A percentile compares a stretch with the other conserved stretches of the same genome.
Evolutionary conservation across 2,888 invertebrate genomes (phyloP).

Genomic region (Megastigmus dorsalis): DNA sequence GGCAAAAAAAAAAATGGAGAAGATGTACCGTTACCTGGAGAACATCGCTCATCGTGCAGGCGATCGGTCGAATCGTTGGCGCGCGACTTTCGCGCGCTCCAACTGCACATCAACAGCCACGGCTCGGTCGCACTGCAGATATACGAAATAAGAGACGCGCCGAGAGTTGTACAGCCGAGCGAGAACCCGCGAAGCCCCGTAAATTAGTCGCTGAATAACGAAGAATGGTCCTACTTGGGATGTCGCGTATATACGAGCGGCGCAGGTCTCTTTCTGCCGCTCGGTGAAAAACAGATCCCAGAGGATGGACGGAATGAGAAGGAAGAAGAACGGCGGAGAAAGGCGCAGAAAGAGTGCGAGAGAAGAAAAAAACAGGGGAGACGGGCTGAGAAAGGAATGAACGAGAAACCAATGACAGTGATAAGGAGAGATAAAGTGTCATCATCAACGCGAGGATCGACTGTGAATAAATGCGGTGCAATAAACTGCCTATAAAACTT

Average conservation of each 20-base stretch:
- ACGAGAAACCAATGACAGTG: conserved; percentile 9
- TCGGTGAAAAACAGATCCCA: conserved; percentile 14
- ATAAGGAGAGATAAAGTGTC: neutral
- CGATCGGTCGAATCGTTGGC: neutral
- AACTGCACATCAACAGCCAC: too few species aligned
- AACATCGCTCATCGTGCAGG: conserved; percentile 7
- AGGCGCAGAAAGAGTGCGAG: neutral
- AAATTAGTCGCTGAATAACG: conserved; percentile 58
- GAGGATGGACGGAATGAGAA: neutral
- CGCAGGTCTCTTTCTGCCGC: conserved; percentile 4
- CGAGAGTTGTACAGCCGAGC: neutral
- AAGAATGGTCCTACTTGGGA: conserved; percentile 44
- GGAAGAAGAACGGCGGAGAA: neutral
- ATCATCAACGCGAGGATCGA: too few species aligned
- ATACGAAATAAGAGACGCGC: conserved; percentile 12
- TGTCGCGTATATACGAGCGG: neutral
- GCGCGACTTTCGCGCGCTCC: neutral
- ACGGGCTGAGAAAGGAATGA: too few species aligned
- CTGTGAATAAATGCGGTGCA: too few species aligned
- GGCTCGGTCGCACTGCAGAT: too few species aligned
- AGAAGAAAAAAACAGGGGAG: neutral
- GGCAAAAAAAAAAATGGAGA: conserved; percentile 14
- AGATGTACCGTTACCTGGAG: conserved; percentile 22
- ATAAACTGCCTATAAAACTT: too few species aligned
- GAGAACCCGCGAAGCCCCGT: conserved; percentile 37